Conservation (phyloP, 1,140 invertebrate species). For the Aphelinus atriplicis region DNA sequence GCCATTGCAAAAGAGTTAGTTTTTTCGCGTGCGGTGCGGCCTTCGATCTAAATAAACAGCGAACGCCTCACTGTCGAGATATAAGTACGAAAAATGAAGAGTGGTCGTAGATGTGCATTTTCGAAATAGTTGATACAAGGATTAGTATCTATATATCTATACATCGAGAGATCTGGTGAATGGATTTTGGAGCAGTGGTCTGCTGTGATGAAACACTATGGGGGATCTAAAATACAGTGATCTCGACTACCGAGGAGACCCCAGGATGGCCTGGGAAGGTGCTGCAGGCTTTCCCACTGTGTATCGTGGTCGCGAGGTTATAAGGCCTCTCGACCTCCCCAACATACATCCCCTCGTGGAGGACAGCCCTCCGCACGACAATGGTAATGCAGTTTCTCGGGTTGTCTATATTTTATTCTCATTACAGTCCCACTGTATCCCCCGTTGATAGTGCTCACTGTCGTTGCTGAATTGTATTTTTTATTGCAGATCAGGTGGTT, state of each 20-base stretch:
- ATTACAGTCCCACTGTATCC: background rate
- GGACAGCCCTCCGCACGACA: conserved; percentile 51
- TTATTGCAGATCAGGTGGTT: conserved; percentile 59
- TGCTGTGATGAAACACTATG: conserved; percentile 4
- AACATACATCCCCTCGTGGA: conserved; percentile 50
- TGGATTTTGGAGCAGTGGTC: no score
- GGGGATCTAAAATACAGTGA: conserved; percentile 19
- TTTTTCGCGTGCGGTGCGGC: no score
- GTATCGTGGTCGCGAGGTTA: conserved; percentile 57
- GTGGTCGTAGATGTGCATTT: no score
- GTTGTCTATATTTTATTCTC: conserved; percentile 1
- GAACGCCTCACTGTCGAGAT: no score
- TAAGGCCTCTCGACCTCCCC: conserved; percentile 54
- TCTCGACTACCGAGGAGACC: background rate
- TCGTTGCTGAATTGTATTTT: conserved; percentile 2
- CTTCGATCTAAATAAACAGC: no score
- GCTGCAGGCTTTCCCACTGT: conserved; percentile 39
- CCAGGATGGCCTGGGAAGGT: conserved; percentile 26
- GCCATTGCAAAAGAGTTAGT: no score
- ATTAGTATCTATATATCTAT: no score
- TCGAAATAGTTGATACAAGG: no score
- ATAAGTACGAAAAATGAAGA: no score
- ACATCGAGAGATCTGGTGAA: no score
- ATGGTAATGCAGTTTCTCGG: conserved; percentile 46
- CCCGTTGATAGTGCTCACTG: background rate